Evolutionary conservation across 1,140 invertebrate genomes (phyloP), one percentile per base, ranked within the genome.

Genomic region (Ceratina australensis): DNA sequence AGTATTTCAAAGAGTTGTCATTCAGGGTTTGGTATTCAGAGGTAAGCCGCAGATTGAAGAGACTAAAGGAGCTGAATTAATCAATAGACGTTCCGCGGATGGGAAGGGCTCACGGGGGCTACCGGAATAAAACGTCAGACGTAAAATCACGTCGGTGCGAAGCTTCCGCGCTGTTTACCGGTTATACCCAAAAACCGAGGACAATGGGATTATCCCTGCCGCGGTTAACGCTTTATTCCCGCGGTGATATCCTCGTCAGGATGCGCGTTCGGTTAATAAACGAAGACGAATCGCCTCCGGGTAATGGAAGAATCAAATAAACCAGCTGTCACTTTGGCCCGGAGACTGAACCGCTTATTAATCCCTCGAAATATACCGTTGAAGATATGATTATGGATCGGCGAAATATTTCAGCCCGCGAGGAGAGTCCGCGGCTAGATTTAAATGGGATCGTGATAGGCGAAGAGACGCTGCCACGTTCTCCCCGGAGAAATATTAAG

Each of bases 201-300:
- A 33, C 16, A 16, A n/a, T 18, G 26, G 12, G 2, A 33, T 20
- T 20, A 65, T 26, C 2, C 33, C 33, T 42, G 33, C 33, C 5
- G 33, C 28, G 5, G 71, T 52, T 71, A 79, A 74, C 63, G 66
- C 57, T 56, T 24, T 16, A 50, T 42, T 83, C 33, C 10, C 24
- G 64, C 33, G 33, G 33, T 68, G 42, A 63, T 61, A 84, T 78
- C 63, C 80, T 71, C 69, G 18, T 78, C 71, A 33, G 50, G 56
- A 78, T 74, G 65, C 80, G 50, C 33, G 63, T 69, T 61, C 49
- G 52, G 61, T 61, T 74, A 63, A 80, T 85, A 42, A 85, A 85
- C 80, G 82, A 89, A 89, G 87, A 89, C 83, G 74, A 77, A 89
- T 88, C 72, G 47, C 33, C 80, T 85, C 80, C 68, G 33, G 65